Percentiles rank a stretch among this genome's conserved stretches.
These are phyloP conservation scores for Engystomops pustulosus DNA, from an alignment of 2,113 vertebrate genomes.

Conservation along the genomic window DNA sequence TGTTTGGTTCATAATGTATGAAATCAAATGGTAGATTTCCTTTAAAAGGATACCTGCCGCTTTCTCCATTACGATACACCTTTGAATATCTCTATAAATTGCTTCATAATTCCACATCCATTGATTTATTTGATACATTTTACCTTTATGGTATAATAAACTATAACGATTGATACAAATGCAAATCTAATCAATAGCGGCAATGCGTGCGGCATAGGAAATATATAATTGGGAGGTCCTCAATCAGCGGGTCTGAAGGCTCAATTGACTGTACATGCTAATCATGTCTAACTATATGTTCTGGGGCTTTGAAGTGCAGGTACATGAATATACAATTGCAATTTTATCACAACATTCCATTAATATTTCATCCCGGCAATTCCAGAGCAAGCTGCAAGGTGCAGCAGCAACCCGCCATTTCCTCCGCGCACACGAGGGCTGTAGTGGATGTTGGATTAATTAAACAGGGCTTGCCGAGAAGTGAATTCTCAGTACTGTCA, in stretches of 20 bases:
- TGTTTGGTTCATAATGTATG: too few species aligned
- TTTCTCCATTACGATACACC: too few species aligned
- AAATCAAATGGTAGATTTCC: too few species aligned
- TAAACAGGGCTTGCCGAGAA: constrained; percentile 82
- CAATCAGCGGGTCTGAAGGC: neutral
- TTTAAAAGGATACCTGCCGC: too few species aligned
- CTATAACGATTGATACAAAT: neutral
- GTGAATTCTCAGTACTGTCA: constrained; percentile 84
- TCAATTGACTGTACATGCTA: neutral
- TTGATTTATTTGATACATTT: neutral
- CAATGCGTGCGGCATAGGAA: neutral
- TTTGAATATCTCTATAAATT: too few species aligned
- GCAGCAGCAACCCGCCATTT: constrained; percentile 68
- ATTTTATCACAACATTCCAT: constrained; percentile 12
- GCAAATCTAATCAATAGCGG: neutral
- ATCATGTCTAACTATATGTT: neutral
- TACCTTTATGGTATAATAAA: neutral
- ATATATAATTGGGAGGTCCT: constrained; percentile 7
- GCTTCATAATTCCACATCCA: neutral
- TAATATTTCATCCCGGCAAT: constrained; percentile 16
- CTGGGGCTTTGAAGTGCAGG: constrained; percentile 9
- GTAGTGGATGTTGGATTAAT: constrained; percentile 83
- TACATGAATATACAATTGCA: neutral
- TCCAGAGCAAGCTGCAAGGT: constrained; percentile 34
- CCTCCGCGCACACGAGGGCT: constrained; percentile 70